These are phyloP conservation scores for Micropoecilia bifurca DNA, from an alignment of 2,797 vertebrate species.

Conservation along the genomic window DNA sequence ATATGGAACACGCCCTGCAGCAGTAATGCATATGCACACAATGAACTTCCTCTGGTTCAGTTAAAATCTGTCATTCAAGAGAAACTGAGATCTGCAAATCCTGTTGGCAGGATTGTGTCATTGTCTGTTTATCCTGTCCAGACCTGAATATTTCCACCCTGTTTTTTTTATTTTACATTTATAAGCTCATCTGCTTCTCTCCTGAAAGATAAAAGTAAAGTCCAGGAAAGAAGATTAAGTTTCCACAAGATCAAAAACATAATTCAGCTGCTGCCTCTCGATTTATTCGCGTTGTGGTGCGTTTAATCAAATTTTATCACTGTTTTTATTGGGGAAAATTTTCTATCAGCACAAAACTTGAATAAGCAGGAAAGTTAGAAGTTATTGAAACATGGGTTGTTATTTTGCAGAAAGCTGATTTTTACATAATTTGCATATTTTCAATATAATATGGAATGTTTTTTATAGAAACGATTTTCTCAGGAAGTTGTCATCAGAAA, in stretches of 20 bases:
- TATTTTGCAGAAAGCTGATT: background rate
- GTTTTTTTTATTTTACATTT: constrained; percentile 4
- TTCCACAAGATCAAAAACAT: constrained; percentile 7
- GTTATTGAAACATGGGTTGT: background rate
- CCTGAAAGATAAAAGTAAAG: constrained; percentile 3
- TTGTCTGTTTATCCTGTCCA: background rate
- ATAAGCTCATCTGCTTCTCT: background rate
- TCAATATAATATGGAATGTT: too few species aligned
- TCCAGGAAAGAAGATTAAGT: background rate
- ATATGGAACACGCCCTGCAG: background rate
- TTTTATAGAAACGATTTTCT: background rate
- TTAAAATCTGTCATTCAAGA: background rate
- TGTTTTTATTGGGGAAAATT: background rate
- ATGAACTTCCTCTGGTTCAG: background rate
- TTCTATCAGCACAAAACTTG: background rate
- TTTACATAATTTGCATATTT: too few species aligned
- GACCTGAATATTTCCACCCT: constrained; percentile 3
- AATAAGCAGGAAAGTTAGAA: background rate
- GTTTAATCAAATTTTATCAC: background rate
- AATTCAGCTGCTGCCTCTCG: too few species aligned
- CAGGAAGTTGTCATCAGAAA: background rate
- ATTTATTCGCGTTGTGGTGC: background rate
- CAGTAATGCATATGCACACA: background rate
- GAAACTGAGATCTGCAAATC: background rate
- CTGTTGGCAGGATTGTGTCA: background rate